These are phyloP conservation scores for Syngnathus scovelli DNA, from an alignment of 2,113 vertebrate species.

Conservation along the genomic window DNA sequence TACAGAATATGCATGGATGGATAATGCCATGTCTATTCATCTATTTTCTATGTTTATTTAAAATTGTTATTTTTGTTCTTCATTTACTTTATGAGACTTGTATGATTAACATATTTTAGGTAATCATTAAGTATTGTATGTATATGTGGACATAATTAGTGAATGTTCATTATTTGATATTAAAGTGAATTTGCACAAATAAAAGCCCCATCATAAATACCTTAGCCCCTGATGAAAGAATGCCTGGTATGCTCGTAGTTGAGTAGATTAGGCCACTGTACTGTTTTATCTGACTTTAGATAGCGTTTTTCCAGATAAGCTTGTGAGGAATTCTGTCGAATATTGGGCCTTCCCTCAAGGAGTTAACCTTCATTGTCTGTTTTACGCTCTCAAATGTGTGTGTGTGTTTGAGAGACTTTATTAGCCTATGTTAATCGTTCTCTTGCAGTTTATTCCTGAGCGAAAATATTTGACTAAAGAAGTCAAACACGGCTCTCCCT, in stretches of 20 bases:
- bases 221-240: background rate
- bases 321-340: background rate
- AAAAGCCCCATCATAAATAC: background rate
- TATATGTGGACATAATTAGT: background rate
- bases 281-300: too few species aligned
- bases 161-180: background rate
- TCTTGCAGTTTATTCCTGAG: background rate
- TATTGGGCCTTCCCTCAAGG: slow-evolving; percentile 36
- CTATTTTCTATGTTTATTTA: too few species aligned
- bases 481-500: background rate
- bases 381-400: slow-evolving; percentile 8
- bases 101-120: too few species aligned
- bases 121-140: too few species aligned
- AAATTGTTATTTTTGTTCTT: too few species aligned
- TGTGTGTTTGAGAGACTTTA: background rate
- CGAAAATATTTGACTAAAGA: background rate
- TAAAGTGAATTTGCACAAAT: background rate
- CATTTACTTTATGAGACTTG: too few species aligned
- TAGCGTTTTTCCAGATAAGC: too few species aligned
- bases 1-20: too few species aligned
- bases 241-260: background rate
- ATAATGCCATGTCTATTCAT: too few species aligned
- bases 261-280: background rate
- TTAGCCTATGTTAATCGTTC: background rate
- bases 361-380: slow-evolving; percentile 24